phyloP scores from a whole-genome alignment of 2,888 invertebrate species.

The Protophormia terraenovae region DNA sequence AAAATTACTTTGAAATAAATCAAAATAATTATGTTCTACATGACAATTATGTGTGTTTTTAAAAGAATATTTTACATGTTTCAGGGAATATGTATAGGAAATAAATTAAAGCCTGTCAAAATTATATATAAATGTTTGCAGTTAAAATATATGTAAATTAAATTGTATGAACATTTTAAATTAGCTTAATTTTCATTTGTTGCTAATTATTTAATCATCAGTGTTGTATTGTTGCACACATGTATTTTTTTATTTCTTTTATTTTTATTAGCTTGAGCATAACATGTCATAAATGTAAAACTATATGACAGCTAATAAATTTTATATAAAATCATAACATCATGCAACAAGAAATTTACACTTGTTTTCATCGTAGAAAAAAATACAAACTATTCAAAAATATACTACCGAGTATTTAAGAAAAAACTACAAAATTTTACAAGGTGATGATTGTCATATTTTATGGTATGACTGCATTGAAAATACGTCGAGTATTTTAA shows the following conservation, averaged over 20 bases:
- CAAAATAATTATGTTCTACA: neutral
- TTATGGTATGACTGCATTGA: constrained; percentile 39
- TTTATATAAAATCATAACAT: constrained; percentile 26
- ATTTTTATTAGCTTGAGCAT: constrained; percentile 7
- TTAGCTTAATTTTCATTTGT: neutral
- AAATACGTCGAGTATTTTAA: constrained; percentile 14
- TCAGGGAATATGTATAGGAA: neutral
- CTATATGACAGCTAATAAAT: constrained; percentile 51
- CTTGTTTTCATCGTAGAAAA: neutral
- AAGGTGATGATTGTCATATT: constrained; percentile 60
- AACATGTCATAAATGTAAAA: constrained; percentile 41
- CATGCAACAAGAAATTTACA: neutral
- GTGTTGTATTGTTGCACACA: neutral
- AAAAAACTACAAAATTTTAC: constrained; percentile 14
- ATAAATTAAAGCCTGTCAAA: too few relatives aligned
- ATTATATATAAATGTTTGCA: too few relatives aligned
- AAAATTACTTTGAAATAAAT: neutral
- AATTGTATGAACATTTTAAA: too few relatives aligned
- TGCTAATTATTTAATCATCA: neutral
- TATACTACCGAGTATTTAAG: neutral
- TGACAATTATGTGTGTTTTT: neutral
- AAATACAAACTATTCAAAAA: neutral
- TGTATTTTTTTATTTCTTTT: neutral
- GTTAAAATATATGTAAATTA: too few relatives aligned
- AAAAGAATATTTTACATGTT: neutral